Evolutionary conservation across 2,888 invertebrate genomes (phyloP), one percentile per base, ranked within the genome.

Genomic region (Lepidocyrtoides sp.): DNA sequence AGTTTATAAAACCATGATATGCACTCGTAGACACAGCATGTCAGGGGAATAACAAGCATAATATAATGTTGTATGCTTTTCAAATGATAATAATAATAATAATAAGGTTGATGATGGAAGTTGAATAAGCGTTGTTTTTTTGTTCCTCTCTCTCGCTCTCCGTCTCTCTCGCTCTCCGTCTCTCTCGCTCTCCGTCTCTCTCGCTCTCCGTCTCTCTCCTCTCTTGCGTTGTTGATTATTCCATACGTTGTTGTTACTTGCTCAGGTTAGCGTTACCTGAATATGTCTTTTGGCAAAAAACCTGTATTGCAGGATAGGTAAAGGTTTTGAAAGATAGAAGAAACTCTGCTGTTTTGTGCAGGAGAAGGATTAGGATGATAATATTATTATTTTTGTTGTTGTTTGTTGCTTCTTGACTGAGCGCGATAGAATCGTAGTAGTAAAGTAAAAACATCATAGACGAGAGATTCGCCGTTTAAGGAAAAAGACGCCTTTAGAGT

Each of bases 341-440:
- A 63, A 72, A 79, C 54, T 20, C 54, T 44, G 36, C 72, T 8
- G n/a, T n/a, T n/a, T 8, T n/a, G 10, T 54, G 32, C 51, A 88
- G 72, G 23, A 44, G 44, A n/a, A n/a, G n/a, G n/a, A n/a, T n/a
- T n/a, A 12, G n/a, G 79, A 54, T 79, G 36, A 36, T 41, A 23
- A 69, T 88, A 32, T 88, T 87, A 81, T 88, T 88, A 77, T 86
- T 81, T 69, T 88, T 87, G 79, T 88, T 88, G 88, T 86, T 86
- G 86, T 86, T 88, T 17, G 41, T 69, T 72, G 26, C 57, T 87
- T 44, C 66, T 36, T 81, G 66, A 29, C 69, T 81, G 81, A 69
- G 41, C 87, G 44, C 66, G 51, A 66, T 36, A 82, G 44, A 44
- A 63, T 44, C 8, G 51, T 77, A 51, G 51, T 51, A 51, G 32